phyloP scores from a whole-genome alignment of 2,113 vertebrate species.

The Dasypus novemcinctus region DNA sequence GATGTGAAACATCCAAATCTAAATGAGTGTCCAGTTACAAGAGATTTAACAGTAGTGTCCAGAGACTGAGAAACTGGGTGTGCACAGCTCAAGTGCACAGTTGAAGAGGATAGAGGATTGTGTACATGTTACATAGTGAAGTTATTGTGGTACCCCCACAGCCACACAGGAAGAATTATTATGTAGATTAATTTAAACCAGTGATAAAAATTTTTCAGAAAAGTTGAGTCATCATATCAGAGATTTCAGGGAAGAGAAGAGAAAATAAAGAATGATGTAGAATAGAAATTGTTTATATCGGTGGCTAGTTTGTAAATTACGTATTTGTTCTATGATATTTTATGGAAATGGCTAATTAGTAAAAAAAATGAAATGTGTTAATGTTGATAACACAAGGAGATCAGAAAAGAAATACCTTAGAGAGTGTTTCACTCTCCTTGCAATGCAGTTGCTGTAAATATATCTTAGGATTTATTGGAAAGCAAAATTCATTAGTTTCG shows the following conservation, averaged over 20 bases:
- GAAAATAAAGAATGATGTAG: neutral
- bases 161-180: neutral
- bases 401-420: neutral
- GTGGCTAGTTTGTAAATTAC: neutral
- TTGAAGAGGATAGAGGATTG: neutral
- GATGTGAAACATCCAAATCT: neutral
- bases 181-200: neutral
- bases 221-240: neutral
- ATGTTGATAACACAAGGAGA: neutral
- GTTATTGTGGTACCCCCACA: no score
- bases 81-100: neutral
- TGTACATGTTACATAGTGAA: neutral
- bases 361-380: neutral
- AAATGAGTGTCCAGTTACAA: neutral
- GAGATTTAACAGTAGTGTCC: rapidly evolving
- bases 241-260: neutral
- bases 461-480: neutral
- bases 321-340: neutral
- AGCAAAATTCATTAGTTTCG: neutral
- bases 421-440: neutral
- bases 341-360: neutral
- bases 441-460: neutral
- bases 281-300: neutral
- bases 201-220: neutral
- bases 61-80: rapidly evolving